Evolutionary conservation across 1,140 invertebrate species (phyloP).

Genomic region (Lutraria rhynchaena): DNA sequence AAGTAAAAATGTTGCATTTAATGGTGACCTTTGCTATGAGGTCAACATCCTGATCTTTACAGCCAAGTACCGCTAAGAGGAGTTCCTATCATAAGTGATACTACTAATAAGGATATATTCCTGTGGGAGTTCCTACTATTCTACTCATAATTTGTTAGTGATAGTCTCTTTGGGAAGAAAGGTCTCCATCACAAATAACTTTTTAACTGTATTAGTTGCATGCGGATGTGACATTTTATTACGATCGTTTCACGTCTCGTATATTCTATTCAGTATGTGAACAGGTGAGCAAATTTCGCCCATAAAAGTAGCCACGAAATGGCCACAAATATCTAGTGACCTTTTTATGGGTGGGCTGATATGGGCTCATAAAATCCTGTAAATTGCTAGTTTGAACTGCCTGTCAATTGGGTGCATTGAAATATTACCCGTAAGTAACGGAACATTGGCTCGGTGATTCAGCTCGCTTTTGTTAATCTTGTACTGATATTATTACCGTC

Average conservation of each 20-base stretch:
- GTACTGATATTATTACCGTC: constrained; percentile 52
- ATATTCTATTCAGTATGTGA: constrained; percentile 8
- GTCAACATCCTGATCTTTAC: no score
- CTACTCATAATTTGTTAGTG: not conserved
- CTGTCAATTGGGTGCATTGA: constrained; percentile 49
- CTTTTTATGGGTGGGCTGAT: constrained; percentile 44
- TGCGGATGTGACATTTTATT: not conserved
- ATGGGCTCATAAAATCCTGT: constrained; percentile 38
- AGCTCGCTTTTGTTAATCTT: constrained; percentile 30
- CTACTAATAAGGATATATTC: no score
- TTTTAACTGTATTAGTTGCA: not conserved
- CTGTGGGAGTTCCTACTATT: no score
- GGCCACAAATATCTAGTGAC: constrained; percentile 36
- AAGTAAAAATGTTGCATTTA: no score
- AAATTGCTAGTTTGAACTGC: constrained; percentile 7
- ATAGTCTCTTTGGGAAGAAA: not conserved
- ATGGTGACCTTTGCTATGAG: no score
- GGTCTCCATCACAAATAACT: not conserved
- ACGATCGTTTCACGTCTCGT: constrained; percentile 16
- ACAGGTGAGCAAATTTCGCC: constrained; percentile 3
- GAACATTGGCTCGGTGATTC: constrained; percentile 23
- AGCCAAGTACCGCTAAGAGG: no score
- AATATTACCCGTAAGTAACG: constrained; percentile 40
- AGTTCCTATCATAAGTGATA: no score
- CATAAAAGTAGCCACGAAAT: constrained; percentile 28